Conservation (phyloP, 1,140 invertebrate species). For the Camponotus vicinus region DNA sequence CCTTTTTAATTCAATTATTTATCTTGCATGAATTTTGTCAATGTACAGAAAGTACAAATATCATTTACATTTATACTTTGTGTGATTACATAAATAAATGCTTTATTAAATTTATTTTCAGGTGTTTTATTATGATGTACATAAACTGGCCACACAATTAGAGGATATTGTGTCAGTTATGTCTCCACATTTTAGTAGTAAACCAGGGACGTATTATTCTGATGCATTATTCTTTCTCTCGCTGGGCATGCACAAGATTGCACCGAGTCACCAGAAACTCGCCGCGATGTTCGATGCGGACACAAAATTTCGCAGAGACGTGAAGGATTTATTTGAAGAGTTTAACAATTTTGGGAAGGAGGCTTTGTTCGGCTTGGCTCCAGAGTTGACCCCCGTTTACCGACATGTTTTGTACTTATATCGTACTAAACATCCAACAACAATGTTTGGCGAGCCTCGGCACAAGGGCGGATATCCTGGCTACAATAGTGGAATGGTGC, state of each 20-base stretch:
- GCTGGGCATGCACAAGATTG: constrained; percentile 91
- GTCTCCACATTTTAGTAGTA: constrained; percentile 92
- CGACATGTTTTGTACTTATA: constrained; percentile 92
- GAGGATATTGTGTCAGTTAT: constrained; percentile 90
- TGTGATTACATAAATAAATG: constrained; percentile 2
- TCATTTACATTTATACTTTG: background rate
- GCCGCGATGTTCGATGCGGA: constrained; percentile 94
- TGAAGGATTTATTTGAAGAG: constrained; percentile 89
- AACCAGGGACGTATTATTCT: constrained; percentile 93
- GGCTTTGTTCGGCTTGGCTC: constrained; percentile 91
- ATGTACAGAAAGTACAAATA: background rate
- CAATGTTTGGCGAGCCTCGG: constrained; percentile 87
- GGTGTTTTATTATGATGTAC: constrained; percentile 89
- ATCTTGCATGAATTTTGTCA: too few relatives aligned
- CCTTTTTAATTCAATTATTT: too few relatives aligned
- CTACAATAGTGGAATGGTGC: constrained; percentile 93
- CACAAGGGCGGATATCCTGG: constrained; percentile 90
- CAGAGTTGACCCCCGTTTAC: constrained; percentile 94
- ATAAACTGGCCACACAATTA: constrained; percentile 88
- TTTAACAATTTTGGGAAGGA: constrained; percentile 88
- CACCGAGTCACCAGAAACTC: constrained; percentile 87
- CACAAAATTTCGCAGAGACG: constrained; percentile 91
- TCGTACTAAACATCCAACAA: constrained; percentile 88
- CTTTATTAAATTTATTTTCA: constrained; percentile 72
- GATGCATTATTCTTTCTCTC: constrained; percentile 94